Evolutionary conservation across 2,797 vertebrate species (phyloP), one percentile per base, ranked within the genome.

Genomic region (Tolypeutes matacus): DNA sequence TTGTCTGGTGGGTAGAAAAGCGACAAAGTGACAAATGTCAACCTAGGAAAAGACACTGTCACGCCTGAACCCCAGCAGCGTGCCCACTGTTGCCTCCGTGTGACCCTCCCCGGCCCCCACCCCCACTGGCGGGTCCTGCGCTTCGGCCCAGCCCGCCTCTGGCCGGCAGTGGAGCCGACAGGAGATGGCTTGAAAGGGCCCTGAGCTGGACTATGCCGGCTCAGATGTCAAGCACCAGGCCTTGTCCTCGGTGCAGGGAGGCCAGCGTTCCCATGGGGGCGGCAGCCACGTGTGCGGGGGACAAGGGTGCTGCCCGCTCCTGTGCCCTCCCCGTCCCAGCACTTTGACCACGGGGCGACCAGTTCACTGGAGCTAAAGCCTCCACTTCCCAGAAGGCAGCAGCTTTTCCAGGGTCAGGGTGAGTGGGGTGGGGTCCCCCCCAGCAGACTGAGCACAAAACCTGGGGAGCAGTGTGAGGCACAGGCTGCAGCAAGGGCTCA

Each of bases 41-140:
- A 85, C 46, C 5, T 23, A 23, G 1, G 21, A 23, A 58, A 14
- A 21, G 49, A 5, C 0, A 1, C 6, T 1, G 27, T 51, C 51
- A 11, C 0, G 2, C 53, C 69, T 5, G 17, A 51, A 42, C 23
- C 1, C 29, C 2, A 0, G 29, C 29, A 1, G 10, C 36, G 18
- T 20, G 53, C 53, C 13, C 51, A 53, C 51, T 17, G 15, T 53
- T 4, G 13, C 72, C 53, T 14, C 67, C 0, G 11, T 0, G 65
- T n/a, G 20, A 20, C 7, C 72, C 39, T 31, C 39, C 23, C n/a
- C 5, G 20, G 36, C 27, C 29, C 17, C 3, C 2, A 0, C 13
- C 67, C 23, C 1, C 20, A 1, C 12, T 11, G 5, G 0, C 1
- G 0, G 5, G 5, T 2, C 62, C 58, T 0, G 0, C 27, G 3